Percentiles rank a stretch among this genome's conserved stretches.
These are phyloP conservation scores for Symphodus melops DNA, from an alignment of 2,113 vertebrate genomes.

Conservation along the genomic window DNA sequence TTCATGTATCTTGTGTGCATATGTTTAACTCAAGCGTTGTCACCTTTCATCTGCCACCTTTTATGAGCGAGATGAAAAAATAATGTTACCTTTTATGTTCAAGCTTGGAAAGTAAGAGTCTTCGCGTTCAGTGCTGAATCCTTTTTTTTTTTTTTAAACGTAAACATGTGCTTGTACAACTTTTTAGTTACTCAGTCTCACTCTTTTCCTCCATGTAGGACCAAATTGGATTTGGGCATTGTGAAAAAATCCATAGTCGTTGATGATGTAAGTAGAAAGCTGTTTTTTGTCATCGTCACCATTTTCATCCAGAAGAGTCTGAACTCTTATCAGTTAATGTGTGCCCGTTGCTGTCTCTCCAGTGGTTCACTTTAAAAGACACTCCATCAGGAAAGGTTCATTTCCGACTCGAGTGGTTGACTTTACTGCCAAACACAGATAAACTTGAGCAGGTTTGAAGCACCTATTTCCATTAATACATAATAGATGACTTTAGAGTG, in stretches of 20 bases:
- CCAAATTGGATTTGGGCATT: conserved; percentile 91
- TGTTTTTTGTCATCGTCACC: neutral
- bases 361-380: conserved; percentile 92
- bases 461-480: neutral
- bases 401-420: conserved; percentile 90
- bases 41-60: conserved; percentile 43
- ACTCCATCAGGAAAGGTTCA: conserved; percentile 86
- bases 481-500: neutral
- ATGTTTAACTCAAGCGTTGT: conserved; percentile 21
- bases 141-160: neutral
- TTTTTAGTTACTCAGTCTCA: neutral
- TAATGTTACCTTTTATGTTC: neutral
- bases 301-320: neutral
- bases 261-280: conserved; percentile 84
- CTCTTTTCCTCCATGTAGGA: conserved; percentile 68
- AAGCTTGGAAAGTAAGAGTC: neutral
- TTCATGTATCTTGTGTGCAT: conserved; percentile 40
- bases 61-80: neutral
- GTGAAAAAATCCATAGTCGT: conserved; percentile 87
- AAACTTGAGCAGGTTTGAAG: conserved; percentile 86
- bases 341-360: conserved; percentile 10
- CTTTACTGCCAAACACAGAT: conserved; percentile 81
- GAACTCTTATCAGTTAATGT: neutral
- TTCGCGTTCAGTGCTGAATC: neutral
- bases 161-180: neutral